These are phyloP conservation scores for Erebia ligea DNA, from an alignment of 2,888 invertebrate genomes.

Conservation along the genomic window DNA sequence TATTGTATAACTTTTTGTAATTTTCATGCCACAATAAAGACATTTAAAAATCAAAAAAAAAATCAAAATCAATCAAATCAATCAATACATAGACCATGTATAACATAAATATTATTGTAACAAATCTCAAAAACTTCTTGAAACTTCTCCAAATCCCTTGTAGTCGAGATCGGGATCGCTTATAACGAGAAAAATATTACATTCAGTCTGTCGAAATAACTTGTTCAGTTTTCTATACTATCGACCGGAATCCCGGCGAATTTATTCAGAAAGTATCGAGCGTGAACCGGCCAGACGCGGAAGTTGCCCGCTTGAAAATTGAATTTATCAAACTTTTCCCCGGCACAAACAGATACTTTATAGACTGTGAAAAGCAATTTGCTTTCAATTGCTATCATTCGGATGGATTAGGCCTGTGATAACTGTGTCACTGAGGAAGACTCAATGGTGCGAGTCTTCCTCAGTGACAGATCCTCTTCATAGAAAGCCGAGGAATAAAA, in stretches of 20 bases:
- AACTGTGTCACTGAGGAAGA: too few relatives aligned
- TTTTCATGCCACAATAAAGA: too few relatives aligned
- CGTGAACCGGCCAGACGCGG: conserved; percentile 72
- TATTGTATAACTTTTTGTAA: too few relatives aligned
- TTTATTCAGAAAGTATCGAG: conserved; percentile 79
- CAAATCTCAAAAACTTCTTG: conserved; percentile 12
- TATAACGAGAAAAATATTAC: conserved; percentile 35
- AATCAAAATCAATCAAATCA: too few relatives aligned
- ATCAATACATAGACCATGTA: not conserved
- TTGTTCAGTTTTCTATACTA: conserved; percentile 59
- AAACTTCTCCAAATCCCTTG: conserved; percentile 7
- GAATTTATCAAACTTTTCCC: conserved; percentile 78
- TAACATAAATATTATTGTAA: not conserved
- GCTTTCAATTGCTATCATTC: conserved; percentile 72
- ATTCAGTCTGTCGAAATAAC: conserved; percentile 41
- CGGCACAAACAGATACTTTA: conserved; percentile 78
- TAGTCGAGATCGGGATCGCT: conserved; percentile 23
- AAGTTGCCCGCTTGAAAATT: conserved; percentile 77
- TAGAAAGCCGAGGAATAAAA: not conserved
- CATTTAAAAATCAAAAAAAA: too few relatives aligned
- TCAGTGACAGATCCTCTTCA: not conserved
- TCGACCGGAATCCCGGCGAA: conserved; percentile 68
- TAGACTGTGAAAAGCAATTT: conserved; percentile 79
- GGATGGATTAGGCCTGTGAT: conserved; percentile 57
- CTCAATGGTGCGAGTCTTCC: too few relatives aligned